Evolutionary conservation across 2,888 invertebrate genomes (phyloP), one percentile per base, ranked within the genome.

Genomic region (Apantesis nais): DNA sequence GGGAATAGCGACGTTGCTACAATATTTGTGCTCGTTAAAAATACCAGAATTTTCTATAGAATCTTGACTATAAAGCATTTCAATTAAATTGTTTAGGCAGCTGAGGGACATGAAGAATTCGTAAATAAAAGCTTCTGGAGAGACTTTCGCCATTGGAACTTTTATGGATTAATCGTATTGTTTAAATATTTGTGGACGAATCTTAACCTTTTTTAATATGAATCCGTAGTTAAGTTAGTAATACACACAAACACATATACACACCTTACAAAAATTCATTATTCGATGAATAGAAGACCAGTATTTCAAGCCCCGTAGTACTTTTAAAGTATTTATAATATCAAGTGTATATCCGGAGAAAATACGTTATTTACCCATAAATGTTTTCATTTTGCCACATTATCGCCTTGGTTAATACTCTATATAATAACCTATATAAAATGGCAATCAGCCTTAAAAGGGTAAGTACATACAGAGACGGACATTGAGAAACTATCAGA

Each of bases 11-110:
- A 74, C 79, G 75, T 78, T 68, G 83, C 78, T 81, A 80, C 77
- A 85, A 81, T 85, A 83, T 85, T 85, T 82, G 78, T 62, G 72
- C 78, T 84, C 82, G 80, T 84, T 85, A 84, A 83, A 83, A 85
- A 85, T 83, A 76, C 78, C 72, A 61, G 68, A 70, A 68, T 65
- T 62, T 75, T 74, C 73, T 72, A 68, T 69, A 73, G 66, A 74
- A 72, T 67, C 66, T 67, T 60, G 70, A 72, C 74, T 74, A 77
- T 68, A 73, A 67, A 79, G 67, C 65, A 77, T 81, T 81, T 78
- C 62, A 62, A 62, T 11, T 66, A 70, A 62, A 74, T 80, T 77
- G 78, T 74, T 80, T 78, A 70, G 67, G 73, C 70, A 67, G 71
- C 70, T 60, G 62, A 70, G 58, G 1, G 34, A 31, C 55, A 66